These are phyloP conservation scores for Epistrophella euchroma DNA, from an alignment of 2,888 invertebrate species.

Conservation along the genomic window DNA sequence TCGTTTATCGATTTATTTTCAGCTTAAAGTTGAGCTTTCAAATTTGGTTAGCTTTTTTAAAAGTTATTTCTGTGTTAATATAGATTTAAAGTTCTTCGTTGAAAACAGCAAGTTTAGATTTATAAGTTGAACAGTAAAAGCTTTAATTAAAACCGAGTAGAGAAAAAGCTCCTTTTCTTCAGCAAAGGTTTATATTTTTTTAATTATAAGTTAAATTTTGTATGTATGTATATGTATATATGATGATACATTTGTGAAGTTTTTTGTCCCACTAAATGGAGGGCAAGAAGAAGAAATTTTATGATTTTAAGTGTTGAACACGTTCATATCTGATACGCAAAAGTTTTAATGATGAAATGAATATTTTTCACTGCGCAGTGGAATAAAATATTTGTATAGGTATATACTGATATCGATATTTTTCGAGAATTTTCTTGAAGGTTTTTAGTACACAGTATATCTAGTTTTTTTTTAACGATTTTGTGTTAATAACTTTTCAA, in stretches of 20 bases:
- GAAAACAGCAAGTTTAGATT: slow-evolving; percentile 14
- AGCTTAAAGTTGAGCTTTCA: slow-evolving; percentile 22
- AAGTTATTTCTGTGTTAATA: slow-evolving; percentile 4
- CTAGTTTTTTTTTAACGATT: neutral
- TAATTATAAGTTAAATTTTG: neutral
- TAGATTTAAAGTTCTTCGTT: slow-evolving; percentile 19
- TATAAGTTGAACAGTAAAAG: slow-evolving; percentile 32
- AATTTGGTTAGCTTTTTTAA: neutral
- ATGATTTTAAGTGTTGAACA: slow-evolving; percentile 23
- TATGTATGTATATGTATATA: neutral
- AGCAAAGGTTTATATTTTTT: slow-evolving; percentile 10
- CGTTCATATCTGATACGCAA: slow-evolving; percentile 21
- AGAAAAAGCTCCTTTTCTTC: slow-evolving; percentile 61
- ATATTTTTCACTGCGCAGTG: slow-evolving; percentile 61
- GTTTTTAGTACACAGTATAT: neutral
- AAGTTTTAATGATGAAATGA: slow-evolving; percentile 41
- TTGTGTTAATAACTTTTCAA: slow-evolving; percentile 31
- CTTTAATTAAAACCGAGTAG: slow-evolving; percentile 62
- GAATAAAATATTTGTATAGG: slow-evolving; percentile 3
- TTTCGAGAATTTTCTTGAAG: slow-evolving; percentile 43
- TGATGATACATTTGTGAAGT: neutral
- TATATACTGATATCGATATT: neutral
- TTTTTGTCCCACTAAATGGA: slow-evolving; percentile 2
- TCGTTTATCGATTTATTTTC: slow-evolving; percentile 60
- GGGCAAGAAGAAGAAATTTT: slow-evolving; percentile 10